These are phyloP conservation scores for Cataglyphis livida DNA, from an alignment of 2,888 invertebrate genomes.

Conservation along the genomic window DNA sequence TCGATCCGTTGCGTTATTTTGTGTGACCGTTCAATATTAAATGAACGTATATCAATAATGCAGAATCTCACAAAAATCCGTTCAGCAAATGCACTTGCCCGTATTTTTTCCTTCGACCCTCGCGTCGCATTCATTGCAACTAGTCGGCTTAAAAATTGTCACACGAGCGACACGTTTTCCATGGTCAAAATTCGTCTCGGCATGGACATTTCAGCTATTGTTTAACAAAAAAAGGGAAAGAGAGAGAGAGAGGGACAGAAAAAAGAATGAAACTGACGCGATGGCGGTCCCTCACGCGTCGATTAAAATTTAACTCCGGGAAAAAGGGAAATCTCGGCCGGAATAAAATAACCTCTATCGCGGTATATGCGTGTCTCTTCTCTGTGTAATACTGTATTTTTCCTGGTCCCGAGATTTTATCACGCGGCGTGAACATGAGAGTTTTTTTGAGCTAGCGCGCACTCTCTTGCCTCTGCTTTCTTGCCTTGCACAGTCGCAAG, in stretches of 20 bases:
- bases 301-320: constrained; percentile 51
- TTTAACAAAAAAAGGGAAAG: constrained; percentile 3
- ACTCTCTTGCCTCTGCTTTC: not conserved
- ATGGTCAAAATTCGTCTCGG: constrained; percentile 18
- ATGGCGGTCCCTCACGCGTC: constrained; percentile 20
- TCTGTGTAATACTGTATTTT: constrained; percentile 29
- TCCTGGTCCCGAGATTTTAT: constrained; percentile 21
- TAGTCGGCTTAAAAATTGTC: constrained; percentile 41
- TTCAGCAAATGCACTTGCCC: not conserved
- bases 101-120: constrained; percentile 31
- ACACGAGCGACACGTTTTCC: constrained; percentile 20
- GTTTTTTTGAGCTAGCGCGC: not conserved
- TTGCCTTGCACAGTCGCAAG: constrained; percentile 21
- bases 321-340: constrained; percentile 19
- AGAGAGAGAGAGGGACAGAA: not conserved
- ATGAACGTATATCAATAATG: constrained; percentile 17
- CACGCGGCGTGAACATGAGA: not conserved
- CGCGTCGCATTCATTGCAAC: constrained; percentile 20
- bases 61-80: constrained; percentile 2
- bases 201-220: not conserved
- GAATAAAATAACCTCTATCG: constrained; percentile 40
- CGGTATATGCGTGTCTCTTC: not conserved
- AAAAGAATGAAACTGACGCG: not conserved
- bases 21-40: constrained; percentile 5
- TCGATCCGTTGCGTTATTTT: not conserved